Evolutionary conservation across 2,888 invertebrate genomes (phyloP), one percentile per base, ranked within the genome.

Genomic region (Synanthedon andrenaeformis): DNA sequence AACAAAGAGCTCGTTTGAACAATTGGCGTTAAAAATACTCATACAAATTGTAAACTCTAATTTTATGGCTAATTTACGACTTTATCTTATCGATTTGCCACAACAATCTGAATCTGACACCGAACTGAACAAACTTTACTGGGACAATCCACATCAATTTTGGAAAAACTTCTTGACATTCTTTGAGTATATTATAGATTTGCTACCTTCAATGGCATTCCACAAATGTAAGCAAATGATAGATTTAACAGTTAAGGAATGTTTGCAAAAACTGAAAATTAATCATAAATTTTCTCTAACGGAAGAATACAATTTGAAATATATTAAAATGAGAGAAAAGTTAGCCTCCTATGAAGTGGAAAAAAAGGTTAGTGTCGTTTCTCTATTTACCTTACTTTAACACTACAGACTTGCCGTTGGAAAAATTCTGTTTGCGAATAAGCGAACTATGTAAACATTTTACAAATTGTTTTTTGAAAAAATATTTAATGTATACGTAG

Each of bases 1-100:
- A 3, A 75, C 77, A 52, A 63, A 65, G 49, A 74, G 80, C 0
- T 63, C 79, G 0, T 84, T 82, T 55, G 71, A 74, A 28, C 74
- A 76, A 53, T 59, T 77, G 10, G 83, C 81, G 66, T 59, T 68
- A 2, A 72, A 70, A 55, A 59, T 82, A 48, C 61, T 85, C 23
- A 55, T 79, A 13, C 74, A 79, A 17, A 63, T 80, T 14, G 80
- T 79, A 58, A 76, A 80, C 60, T 76, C 84, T 0, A 65, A 70
- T 42, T 82, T 79, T 56, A 69, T 82, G 6, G 54, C 57, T 6
- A 64, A 65, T 55, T 62, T 85, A 11, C 69, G 69, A 23, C 69
- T 64, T 49, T 84, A 80, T 58, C 60, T 85, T 53, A 69, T 74
- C 62, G 76, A 84, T 51, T 64, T 85, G 45, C 83, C 81, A 1